Evolutionary conservation across 2,888 invertebrate genomes (phyloP), one percentile per base, ranked within the genome.

Genomic region (Conchocele bisecta): DNA sequence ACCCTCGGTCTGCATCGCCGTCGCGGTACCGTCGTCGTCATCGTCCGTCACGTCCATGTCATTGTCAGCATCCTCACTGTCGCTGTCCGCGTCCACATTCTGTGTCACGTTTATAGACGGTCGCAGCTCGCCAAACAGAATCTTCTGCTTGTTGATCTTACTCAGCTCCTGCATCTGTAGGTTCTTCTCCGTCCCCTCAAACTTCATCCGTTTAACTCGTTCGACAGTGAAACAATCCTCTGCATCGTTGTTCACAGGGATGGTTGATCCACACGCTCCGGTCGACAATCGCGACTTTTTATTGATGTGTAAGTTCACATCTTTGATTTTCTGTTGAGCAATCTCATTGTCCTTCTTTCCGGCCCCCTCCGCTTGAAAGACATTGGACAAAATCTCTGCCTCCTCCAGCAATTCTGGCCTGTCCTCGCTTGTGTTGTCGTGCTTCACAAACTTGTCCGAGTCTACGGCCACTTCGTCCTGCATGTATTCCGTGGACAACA

Each of bases 401-500:
- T 79, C 71, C 31, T 75, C 74, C 39, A 75, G 71, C 20, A 72
- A 66, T 11, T 67, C 72, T 39, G 39, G 57, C 28, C 66, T 42
- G 13, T 35, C 46, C n/a, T 46, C 28, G 24, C 56, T 59, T 9
- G 69, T 75, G 41, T 90, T 91, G 60, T 93, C 93, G 50, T 92
- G 92, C 68, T 93, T 93, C 20, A 89, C 87, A 88, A 92, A 93
- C 82, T 93, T 93, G 65, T 93, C 93, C 0, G 93, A 93, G 83
- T 93, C 93, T 60, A 92, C 93, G 71, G 92, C 91, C 29, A 93
- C 91, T 57, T 92, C 91, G 57, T 93, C 93, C 71, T 93, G 92
- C 54, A 91, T 77, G 24, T 74, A 83, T 37, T 85, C 86, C 26
- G 83, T 83, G 1, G 82, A 79, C 7, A 89, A 82, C 35, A 94